Conservation (phyloP, 2,888 invertebrate species). For the Incurvaria masculella region DNA sequence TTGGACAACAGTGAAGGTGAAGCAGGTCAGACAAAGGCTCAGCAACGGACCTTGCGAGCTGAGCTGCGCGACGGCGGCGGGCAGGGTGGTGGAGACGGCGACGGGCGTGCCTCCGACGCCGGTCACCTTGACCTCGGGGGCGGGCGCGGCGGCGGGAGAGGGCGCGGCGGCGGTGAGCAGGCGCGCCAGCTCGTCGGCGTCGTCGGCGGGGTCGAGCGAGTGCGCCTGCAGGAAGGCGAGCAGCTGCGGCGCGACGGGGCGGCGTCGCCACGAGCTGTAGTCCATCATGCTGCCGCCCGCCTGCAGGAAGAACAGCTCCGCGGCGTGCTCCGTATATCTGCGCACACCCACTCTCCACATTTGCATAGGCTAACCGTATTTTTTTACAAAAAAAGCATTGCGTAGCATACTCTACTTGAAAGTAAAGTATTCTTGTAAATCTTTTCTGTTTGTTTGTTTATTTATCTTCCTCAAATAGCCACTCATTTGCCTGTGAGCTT, state of each 20-base stretch:
- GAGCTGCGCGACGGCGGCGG: constrained; percentile 61
- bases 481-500: too few relatives aligned
- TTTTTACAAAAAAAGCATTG: too few relatives aligned
- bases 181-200: constrained; percentile 9
- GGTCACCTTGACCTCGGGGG: constrained; percentile 57
- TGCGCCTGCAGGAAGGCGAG: constrained; percentile 72
- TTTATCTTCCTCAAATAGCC: too few relatives aligned
- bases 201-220: constrained; percentile 44
- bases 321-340: constrained; percentile 72
- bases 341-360: too few relatives aligned
- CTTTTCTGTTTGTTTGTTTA: too few relatives aligned
- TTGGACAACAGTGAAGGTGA: constrained; percentile 2
- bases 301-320: constrained; percentile 85
- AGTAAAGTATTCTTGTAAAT: too few relatives aligned
- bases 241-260: constrained; percentile 72
- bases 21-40: too few relatives aligned
- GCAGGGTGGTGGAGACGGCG: constrained; percentile 57
- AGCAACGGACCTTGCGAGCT: constrained; percentile 51
- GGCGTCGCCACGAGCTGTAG: constrained; percentile 78
- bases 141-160: constrained; percentile 8
- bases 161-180: constrained; percentile 14
- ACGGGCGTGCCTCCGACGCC: constrained; percentile 58
- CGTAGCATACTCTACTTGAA: too few relatives aligned
- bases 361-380: too few relatives aligned
- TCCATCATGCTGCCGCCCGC: constrained; percentile 87